A percentile compares a stretch with the other conserved stretches of the same genome.
These are phyloP conservation scores for Rhinogobius similis DNA, from an alignment of 2,113 vertebrate species.

Conservation along the genomic window DNA sequence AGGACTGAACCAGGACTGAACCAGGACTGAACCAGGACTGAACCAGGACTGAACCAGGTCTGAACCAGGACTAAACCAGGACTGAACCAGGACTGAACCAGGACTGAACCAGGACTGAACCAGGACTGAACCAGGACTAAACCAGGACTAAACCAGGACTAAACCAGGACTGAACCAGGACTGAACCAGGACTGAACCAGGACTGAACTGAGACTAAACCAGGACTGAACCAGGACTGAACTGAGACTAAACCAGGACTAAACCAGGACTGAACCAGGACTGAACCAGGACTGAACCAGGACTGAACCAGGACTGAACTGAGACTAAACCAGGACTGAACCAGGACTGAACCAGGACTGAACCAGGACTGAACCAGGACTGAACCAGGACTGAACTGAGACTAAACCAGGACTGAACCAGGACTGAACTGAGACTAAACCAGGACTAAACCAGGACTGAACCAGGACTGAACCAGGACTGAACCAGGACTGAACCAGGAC, in stretches of 20 bases:
- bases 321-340: slow-evolving; percentile 72
- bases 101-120: neutral
- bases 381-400: slow-evolving; percentile 81
- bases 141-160: slow-evolving; percentile 32
- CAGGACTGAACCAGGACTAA: slow-evolving; percentile 67
- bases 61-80: slow-evolving; percentile 72
- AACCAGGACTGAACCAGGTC: neutral
- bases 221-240: neutral
- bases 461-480: neutral
- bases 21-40: neutral
- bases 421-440: neutral
- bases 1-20: slow-evolving; percentile 72
- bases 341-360: neutral
- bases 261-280: slow-evolving; percentile 72
- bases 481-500: slow-evolving; percentile 72
- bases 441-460: neutral
- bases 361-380: neutral
- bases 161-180: neutral
- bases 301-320: neutral
- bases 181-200: slow-evolving; percentile 29
- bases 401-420: slow-evolving; percentile 80
- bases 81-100: neutral
- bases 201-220: slow-evolving; percentile 67
- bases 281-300: neutral
- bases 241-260: neutral